Percentiles rank a stretch among this genome's conserved stretches.
Evolutionary conservation across 1,140 invertebrate genomes (phyloP).

Genomic region (Ctenoplectra terminalis): DNA sequence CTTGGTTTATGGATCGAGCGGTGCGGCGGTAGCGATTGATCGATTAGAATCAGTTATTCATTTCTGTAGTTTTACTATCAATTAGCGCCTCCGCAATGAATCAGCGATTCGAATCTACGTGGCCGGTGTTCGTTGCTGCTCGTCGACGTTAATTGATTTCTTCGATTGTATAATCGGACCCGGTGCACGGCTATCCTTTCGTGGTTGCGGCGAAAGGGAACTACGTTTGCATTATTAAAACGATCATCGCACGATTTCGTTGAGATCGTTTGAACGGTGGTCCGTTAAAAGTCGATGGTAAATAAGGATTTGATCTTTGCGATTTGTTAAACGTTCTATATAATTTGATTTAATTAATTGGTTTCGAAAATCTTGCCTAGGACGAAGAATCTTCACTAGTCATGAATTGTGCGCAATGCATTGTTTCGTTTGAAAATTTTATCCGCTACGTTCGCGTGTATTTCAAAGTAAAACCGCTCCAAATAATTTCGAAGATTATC

Average conservation of each 20-base stretch:
- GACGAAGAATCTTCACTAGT: too few species aligned
- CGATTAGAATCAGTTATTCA: conserved; percentile 71
- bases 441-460: too few species aligned
- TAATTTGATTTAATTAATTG: too few species aligned
- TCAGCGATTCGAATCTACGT: conserved; percentile 59
- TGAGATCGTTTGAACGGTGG: background rate
- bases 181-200: too few species aligned
- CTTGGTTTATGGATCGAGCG: conserved; percentile 26
- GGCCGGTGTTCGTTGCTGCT: conserved; percentile 49
- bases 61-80: conserved; percentile 71
- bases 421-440: too few species aligned
- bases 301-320: too few species aligned
- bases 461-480: too few species aligned
- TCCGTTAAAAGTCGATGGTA: too few species aligned
- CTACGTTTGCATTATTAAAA: conserved; percentile 37
- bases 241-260: conserved; percentile 11
- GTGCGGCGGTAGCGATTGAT: conserved; percentile 65
- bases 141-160: conserved; percentile 74
- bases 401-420: too few species aligned
- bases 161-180: conserved; percentile 67
- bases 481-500: too few species aligned
- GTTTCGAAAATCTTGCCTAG: too few species aligned
- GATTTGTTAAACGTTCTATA: too few species aligned
- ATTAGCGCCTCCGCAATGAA: conserved; percentile 72
- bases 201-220: conserved; percentile 42